phyloP scores from a whole-genome alignment of 2,113 vertebrate genomes.

The Phodopus roborovskii region DNA sequence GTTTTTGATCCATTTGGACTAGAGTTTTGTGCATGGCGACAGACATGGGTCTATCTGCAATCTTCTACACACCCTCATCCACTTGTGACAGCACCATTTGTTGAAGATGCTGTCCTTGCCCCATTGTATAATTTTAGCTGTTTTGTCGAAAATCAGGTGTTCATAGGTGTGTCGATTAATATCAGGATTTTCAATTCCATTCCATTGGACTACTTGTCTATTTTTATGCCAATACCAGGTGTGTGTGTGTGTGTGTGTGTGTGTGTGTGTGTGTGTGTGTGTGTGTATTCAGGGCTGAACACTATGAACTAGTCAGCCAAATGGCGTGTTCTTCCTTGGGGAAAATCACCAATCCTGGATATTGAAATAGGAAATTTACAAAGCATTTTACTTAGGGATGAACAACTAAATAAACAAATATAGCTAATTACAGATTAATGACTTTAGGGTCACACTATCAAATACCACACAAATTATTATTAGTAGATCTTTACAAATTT shows the following conservation, averaged over 20 bases:
- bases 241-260: background rate
- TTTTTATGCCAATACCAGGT: too few species aligned
- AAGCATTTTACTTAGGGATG: background rate
- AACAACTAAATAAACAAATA: background rate
- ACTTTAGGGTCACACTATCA: background rate
- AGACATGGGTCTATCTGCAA: too few species aligned
- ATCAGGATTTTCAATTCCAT: too few species aligned
- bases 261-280: background rate
- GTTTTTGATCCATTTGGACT: too few species aligned
- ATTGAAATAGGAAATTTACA: conserved; percentile 16
- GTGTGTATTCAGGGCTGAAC: background rate
- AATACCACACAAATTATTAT: background rate
- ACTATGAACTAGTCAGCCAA: background rate
- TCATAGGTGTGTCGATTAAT: too few species aligned
- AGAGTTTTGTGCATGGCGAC: too few species aligned
- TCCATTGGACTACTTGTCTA: too few species aligned
- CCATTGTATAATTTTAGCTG: too few species aligned
- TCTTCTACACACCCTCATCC: too few species aligned
- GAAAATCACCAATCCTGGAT: background rate
- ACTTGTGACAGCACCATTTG: too few species aligned
- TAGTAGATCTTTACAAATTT: background rate
- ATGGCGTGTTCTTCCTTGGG: background rate
- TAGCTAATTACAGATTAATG: background rate
- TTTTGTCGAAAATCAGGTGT: too few species aligned
- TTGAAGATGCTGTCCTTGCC: too few species aligned